Evolutionary conservation across 1,140 invertebrate species (phyloP).

Genomic region (Saccostrea glomerata): DNA sequence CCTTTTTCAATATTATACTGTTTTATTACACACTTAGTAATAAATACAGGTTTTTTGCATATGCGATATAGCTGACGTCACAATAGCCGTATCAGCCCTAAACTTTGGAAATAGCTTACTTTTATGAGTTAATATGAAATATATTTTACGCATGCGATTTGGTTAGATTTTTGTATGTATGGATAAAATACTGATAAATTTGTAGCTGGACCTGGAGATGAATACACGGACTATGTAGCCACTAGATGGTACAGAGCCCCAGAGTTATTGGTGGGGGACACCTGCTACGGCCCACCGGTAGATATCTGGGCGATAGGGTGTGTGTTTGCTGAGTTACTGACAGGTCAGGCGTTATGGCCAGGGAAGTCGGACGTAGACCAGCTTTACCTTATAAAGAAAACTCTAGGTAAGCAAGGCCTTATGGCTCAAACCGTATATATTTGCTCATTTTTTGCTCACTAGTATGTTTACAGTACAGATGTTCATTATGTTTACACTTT

Average conservation of each 20-base stretch:
- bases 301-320: slow-evolving; percentile 96
- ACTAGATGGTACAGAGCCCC: slow-evolving; percentile 98
- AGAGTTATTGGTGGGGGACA: slow-evolving; percentile 97
- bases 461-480: not conserved
- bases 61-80: no score
- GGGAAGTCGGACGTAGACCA: slow-evolving; percentile 99
- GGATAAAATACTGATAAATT: slow-evolving; percentile 16
- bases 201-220: slow-evolving; percentile 89
- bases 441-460: not conserved
- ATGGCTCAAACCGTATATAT: not conserved
- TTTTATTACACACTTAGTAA: no score
- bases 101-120: no score
- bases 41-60: no score
- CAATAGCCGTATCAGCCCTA: no score
- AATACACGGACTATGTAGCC: slow-evolving; percentile 99
- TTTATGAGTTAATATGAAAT: no score
- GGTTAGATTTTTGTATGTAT: not conserved
- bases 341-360: slow-evolving; percentile 89
- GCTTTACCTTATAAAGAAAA: slow-evolving; percentile 95
- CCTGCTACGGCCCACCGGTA: slow-evolving; percentile 96
- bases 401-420: slow-evolving; percentile 81
- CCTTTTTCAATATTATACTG: no score
- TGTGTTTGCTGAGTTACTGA: slow-evolving; percentile 96
- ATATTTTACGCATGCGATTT: no score
- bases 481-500: slow-evolving; percentile 7